Conservation (phyloP, 1,140 invertebrate species). For the Whitmania pigra region DNA sequence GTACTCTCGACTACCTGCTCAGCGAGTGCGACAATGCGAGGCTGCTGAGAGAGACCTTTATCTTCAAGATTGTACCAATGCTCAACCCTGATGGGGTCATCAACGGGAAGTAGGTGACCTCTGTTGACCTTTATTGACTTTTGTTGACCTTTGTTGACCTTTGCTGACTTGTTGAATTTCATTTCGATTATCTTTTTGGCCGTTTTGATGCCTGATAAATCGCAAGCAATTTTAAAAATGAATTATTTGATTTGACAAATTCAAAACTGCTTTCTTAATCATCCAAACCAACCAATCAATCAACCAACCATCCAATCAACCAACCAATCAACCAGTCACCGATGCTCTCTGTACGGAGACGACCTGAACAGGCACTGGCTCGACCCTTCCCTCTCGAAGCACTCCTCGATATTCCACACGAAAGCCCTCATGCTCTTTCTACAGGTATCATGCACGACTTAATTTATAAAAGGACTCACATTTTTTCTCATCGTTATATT, state of each 20-base stretch:
- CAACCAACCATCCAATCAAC: slow-evolving; percentile 56
- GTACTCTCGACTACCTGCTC: slow-evolving; percentile 58
- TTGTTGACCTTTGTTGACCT: too few species aligned
- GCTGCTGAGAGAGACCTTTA: slow-evolving; percentile 55
- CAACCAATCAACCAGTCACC: slow-evolving; percentile 51
- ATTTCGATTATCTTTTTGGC: too few species aligned
- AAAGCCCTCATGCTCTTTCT: slow-evolving; percentile 51
- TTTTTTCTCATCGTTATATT: too few species aligned
- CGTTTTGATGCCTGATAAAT: too few species aligned
- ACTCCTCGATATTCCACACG: slow-evolving; percentile 85
- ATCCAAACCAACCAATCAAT: slow-evolving; percentile 44
- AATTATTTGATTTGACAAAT: too few species aligned
- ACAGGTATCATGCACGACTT: slow-evolving; percentile 29
- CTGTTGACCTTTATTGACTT: too few species aligned
- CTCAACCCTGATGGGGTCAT: slow-evolving; percentile 71
- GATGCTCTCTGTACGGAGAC: slow-evolving; percentile 63
- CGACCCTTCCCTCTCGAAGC: slow-evolving; percentile 56
- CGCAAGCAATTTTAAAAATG: too few species aligned
- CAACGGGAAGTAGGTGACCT: slow-evolving; percentile 64
- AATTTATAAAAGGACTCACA: slow-evolving; percentile 13
- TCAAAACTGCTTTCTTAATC: not conserved
- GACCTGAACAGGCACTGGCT: slow-evolving; percentile 69
- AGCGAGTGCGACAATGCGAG: slow-evolving; percentile 50
- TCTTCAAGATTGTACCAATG: slow-evolving; percentile 89
- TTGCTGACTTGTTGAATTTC: too few species aligned